Conservation (phyloP, 2,888 invertebrate species). For the Ichneumoninae sp. region DNA sequence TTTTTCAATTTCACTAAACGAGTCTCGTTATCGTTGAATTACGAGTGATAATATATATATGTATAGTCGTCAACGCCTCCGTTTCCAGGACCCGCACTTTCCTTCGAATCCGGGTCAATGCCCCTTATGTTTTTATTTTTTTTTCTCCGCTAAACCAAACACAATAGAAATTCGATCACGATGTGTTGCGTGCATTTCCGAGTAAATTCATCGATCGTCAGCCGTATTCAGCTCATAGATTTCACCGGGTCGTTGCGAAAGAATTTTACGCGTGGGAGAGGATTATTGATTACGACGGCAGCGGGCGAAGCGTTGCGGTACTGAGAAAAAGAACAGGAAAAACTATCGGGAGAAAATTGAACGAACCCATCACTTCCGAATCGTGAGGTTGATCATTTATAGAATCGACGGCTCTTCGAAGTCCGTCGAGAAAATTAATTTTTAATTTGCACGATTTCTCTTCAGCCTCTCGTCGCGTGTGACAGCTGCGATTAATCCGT, state of each 20-base stretch:
- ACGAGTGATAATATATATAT: conserved; percentile 8
- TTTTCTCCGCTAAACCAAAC: conserved; percentile 16
- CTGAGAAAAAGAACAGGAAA: neutral
- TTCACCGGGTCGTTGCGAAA: neutral
- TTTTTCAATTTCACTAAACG: conserved; percentile 17
- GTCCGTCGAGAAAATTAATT: conserved; percentile 22
- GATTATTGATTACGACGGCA: conserved; percentile 20
- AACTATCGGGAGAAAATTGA: neutral
- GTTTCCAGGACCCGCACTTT: conserved; percentile 13
- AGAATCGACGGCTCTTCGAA: conserved; percentile 16
- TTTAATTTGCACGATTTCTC: neutral
- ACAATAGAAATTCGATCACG: conserved; percentile 12
- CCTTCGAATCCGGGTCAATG: conserved; percentile 29
- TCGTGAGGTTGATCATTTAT: conserved; percentile 16
- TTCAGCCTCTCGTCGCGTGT: neutral
- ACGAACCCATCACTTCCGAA: conserved; percentile 2
- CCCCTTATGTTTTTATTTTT: conserved; percentile 25
- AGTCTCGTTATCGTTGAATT: conserved; percentile 33
- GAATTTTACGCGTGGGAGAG: neutral
- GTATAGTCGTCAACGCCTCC: neutral
- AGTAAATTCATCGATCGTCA: conserved; percentile 1
- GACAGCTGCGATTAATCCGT: neutral
- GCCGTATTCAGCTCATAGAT: neutral
- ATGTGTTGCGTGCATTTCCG: conserved; percentile 1
- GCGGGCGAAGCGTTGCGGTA: conserved; percentile 13